Evolutionary conservation across 2,113 vertebrate genomes (phyloP), one percentile per base, ranked within the genome.

Genomic region (Prunella fulvescens): DNA sequence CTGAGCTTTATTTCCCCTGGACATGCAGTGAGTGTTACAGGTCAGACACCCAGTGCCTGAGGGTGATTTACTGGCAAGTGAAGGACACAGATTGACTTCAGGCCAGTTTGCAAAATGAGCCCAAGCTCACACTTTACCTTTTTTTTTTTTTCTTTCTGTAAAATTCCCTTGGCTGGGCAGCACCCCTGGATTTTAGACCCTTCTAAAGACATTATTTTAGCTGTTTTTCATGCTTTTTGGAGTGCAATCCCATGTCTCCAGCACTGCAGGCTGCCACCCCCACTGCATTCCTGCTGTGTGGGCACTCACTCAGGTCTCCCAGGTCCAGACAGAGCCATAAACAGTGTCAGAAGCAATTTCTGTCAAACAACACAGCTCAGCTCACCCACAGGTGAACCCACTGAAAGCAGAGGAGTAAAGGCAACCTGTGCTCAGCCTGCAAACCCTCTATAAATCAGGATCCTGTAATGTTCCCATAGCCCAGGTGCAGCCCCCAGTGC

Each of bases 31-130:
- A 64, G 48, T 2, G 1, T 42, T 18, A 10, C 3, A 10, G 56
- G 39, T 64, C 40, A 10, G 31, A 56, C 35, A 45, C 11, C 7
- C 4, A 1, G 12, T 25, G 54, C 62, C 70, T 42, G 45, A 25
- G 29, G 20, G 39, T 0, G 0, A 24, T 14, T 77, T 40, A 28
- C 4, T 74, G 23, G 1, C 10, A 16, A 28, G 29, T 29, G 57
- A 62, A 90, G 45, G 53, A 44, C 51, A 35, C 19, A 57, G 28
- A 37, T 1, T 40, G 48, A 72, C 61, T 67, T 67, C 60, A 81
- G 77, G 9, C 8, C 73, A 31, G 22, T 47, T 72, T 56, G 65
- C 14, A 91, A 53, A 81, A 87, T 7, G 14, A 67, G 25, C 15
- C 14, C 39, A n/a, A 13, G 28, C 35, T 76, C 45, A n/a, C n/a